Conservation (phyloP, 2,113 vertebrate genomes). For the Oryctolagus cuniculus region mOryCun1.1 NC_091434.1:184611501-184612000, state of each 20-base stretch:
- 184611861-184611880: background rate
- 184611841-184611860: background rate
- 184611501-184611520: constrained; percentile 1
- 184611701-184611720: constrained; percentile 30
- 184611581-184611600: background rate
- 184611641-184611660: background rate
- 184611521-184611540: background rate
- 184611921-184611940: constrained; percentile 17
- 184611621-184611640: background rate
- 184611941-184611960: constrained; percentile 55
- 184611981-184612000: background rate
- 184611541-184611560: background rate
- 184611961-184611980: constrained; percentile 51
- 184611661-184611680: background rate
- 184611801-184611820: constrained; percentile 5
- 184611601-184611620: constrained; percentile 37
- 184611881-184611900: background rate
- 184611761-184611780: background rate
- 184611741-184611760: constrained; percentile 24
- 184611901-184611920: background rate
- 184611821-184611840: background rate
- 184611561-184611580: background rate
- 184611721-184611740: background rate
- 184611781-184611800: background rate
- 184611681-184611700: background rate